A percentile compares a stretch with the other conserved stretches of the same genome.
Conservation (phyloP, 2,888 invertebrate species). For the Aphodius granarius region DNA sequence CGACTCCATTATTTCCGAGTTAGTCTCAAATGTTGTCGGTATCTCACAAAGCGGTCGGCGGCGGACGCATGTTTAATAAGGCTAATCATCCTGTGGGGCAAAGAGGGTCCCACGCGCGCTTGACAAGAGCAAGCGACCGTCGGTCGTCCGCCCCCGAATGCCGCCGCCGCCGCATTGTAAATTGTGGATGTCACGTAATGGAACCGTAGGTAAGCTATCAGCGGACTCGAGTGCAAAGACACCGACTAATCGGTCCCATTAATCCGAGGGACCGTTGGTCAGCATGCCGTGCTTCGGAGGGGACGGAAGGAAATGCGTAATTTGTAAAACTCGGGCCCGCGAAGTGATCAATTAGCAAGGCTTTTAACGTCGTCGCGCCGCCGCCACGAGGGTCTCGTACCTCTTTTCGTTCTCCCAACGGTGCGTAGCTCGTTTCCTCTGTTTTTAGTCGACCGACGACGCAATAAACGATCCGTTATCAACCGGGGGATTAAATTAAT, state of each 20-base stretch:
- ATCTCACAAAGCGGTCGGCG: not conserved
- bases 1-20: not conserved
- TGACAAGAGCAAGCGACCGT: not conserved
- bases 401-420: too few species aligned
- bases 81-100: not conserved
- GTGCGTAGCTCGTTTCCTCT: not conserved
- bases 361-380: not conserved
- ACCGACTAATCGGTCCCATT: slow-evolving; percentile 6
- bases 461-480: not conserved
- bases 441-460: not conserved
- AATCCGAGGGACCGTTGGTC: slow-evolving; percentile 6
- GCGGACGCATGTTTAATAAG: not conserved
- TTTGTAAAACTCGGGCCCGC: slow-evolving; percentile 36
- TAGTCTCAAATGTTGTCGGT: not conserved
- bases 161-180: slow-evolving; percentile 9
- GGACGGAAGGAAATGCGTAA: slow-evolving; percentile 38
- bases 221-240: slow-evolving; percentile 8
- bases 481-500: not conserved
- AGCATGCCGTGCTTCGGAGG: not conserved
- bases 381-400: not conserved
- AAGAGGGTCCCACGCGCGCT: not conserved
- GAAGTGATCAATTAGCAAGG: slow-evolving; percentile 33
- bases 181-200: slow-evolving; percentile 20
- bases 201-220: slow-evolving; percentile 19
- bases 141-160: not conserved